Percentiles rank a stretch among this genome's conserved stretches.
These are phyloP conservation scores for Nicator chloris DNA, from an alignment of 2,113 vertebrate species.

Conservation along the genomic window DNA sequence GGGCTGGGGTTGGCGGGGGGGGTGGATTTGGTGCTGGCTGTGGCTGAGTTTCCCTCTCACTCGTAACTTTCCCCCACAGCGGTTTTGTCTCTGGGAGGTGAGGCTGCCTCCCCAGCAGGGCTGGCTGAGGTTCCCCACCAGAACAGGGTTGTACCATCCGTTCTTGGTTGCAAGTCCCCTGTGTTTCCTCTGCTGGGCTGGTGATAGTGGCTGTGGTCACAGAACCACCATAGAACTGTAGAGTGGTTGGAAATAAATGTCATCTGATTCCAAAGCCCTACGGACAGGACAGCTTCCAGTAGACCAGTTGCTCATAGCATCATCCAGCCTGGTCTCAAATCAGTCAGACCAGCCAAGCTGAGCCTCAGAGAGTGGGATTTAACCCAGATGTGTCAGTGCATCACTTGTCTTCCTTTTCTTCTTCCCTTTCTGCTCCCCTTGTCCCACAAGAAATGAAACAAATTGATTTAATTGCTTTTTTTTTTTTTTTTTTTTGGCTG, in stretches of 20 bases:
- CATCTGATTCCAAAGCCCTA: not conserved
- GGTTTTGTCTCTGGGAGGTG: not conserved
- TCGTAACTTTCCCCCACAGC: not conserved
- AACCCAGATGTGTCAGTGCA: not conserved
- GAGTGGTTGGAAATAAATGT: not conserved
- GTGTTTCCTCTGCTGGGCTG: not conserved
- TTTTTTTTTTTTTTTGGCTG: not conserved
- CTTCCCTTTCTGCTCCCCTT: not conserved
- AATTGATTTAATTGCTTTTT: not conserved
- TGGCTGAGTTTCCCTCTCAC: not conserved
- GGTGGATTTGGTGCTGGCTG: not conserved
- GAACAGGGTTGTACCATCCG: fast-evolving
- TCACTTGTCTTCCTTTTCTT: not conserved
- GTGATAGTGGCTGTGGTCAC: not conserved
- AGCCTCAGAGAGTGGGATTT: not conserved
- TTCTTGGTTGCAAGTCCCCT: not conserved
- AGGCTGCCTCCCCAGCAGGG: not conserved
- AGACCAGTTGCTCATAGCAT: not conserved
- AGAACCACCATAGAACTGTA: not conserved
- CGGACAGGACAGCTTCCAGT: not conserved
- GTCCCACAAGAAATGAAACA: not conserved
- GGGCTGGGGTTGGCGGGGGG: not conserved
- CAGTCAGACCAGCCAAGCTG: not conserved
- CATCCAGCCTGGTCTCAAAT: not conserved
- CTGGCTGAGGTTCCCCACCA: not conserved